Evolutionary conservation across 2,888 invertebrate species (phyloP).

Genomic region (Lamellibrachia columna): DNA sequence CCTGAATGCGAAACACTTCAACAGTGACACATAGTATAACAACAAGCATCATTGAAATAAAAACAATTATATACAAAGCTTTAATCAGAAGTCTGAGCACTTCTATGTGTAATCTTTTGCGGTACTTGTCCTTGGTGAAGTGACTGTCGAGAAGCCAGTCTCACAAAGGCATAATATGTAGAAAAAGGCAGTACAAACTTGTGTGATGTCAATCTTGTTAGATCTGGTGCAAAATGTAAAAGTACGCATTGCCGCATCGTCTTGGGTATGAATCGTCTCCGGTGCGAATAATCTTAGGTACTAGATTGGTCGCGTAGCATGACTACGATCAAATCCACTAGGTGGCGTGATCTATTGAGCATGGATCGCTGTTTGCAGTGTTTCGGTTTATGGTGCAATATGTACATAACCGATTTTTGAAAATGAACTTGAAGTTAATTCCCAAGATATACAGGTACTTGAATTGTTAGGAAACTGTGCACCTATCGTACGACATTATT

Average conservation of each 20-base stretch:
- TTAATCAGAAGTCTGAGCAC: no score
- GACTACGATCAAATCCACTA: neutral
- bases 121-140: no score
- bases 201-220: neutral
- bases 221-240: neutral
- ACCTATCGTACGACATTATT: neutral
- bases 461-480: neutral
- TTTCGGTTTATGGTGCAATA: neutral
- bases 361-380: neutral
- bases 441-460: neutral
- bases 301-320: neutral
- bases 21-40: no score
- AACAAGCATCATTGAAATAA: no score
- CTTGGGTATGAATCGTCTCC: neutral
- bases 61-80: no score
- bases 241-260: neutral
- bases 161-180: no score
- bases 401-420: neutral
- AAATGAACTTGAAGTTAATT: constrained; percentile 4
- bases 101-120: no score
- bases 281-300: neutral
- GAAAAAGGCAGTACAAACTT: no score
- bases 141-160: no score
- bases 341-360: neutral
- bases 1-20: no score